Conservation (phyloP, 2,113 vertebrate species). For the Pogona vitticeps region DNA sequence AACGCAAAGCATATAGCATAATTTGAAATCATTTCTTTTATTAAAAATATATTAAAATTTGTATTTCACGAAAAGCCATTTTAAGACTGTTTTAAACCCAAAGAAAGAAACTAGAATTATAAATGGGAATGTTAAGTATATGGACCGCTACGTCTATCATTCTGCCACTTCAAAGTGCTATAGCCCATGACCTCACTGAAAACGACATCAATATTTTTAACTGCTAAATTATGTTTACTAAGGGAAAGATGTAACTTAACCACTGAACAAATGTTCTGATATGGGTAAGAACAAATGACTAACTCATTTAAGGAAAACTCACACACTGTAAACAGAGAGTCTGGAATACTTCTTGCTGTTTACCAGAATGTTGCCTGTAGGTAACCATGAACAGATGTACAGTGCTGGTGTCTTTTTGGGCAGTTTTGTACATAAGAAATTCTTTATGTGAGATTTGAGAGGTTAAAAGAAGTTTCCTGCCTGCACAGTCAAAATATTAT, state of each 20-base stretch:
- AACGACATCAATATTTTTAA: constrained; percentile 40
- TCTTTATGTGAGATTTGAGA: constrained; percentile 78
- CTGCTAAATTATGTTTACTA: constrained; percentile 30
- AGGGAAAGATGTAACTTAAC: constrained; percentile 41
- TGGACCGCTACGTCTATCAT: neutral
- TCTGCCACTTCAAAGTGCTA: constrained; percentile 22
- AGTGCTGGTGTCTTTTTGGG: constrained; percentile 54
- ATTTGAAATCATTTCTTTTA: neutral
- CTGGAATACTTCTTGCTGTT: constrained; percentile 52
- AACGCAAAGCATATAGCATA: neutral
- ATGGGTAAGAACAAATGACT: constrained; percentile 27
- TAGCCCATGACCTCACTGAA: constrained; percentile 15
- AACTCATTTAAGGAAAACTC: constrained; percentile 51
- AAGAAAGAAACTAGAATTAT: neutral
- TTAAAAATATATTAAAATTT: neutral
- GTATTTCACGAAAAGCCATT: neutral
- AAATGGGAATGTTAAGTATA: neutral
- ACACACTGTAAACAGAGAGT: constrained; percentile 35
- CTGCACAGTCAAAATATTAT: constrained; percentile 84
- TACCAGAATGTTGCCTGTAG: constrained; percentile 53
- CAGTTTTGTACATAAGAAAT: constrained; percentile 72
- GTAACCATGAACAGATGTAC: constrained; percentile 65
- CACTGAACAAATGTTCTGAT: constrained; percentile 37
- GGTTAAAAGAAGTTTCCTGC: constrained; percentile 79
- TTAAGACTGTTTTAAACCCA: constrained; percentile 20